Evolutionary conservation across 2,888 invertebrate genomes (phyloP), one percentile per base, ranked within the genome.

Genomic region (Drosophila hawaiiensis): DNA sequence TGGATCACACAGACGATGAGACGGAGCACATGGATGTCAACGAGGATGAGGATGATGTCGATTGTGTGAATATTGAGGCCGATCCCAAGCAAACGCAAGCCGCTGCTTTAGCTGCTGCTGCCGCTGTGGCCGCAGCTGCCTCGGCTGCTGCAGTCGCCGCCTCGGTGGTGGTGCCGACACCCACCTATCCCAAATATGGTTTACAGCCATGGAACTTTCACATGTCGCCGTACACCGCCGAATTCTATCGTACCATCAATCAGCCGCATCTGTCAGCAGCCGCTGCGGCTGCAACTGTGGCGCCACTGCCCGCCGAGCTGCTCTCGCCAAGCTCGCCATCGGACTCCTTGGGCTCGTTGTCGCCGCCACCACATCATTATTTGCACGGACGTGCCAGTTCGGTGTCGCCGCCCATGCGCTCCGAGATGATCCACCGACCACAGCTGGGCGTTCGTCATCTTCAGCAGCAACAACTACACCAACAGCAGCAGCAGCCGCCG

Each of bases 81-180:
- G 92, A 92, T 68, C 83, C 84, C 56, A 91, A 91, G 52, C 89
- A 91, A 60, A 92, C 91, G 55, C 91, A 90, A 59, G 91, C 91
- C 0, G 87, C 87, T 0, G 88, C 90, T 3, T 52, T 87, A 41
- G 92, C 91, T 37, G 88, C 85, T 37, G 88, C 87, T 39, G 92
- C 92, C 4, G 92, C 91, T 28, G 91, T 76, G 41, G 91, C 89
- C 4, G 91, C 89, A 14, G 91, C 91, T 19, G 92, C 91, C 14
- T 90, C 92, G 4, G 89, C 79, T 49, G 89, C 84, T 9, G 89
- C 86, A 19, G 91, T 90, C 1, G 96, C 96, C 75, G 95, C 95
- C 89, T 95, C 95, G 47, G 91, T 93, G 37, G 91, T 93, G 31
- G 92, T 93, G 73, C 93, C 93, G 62, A 93, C 92, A 3, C 93